Percentiles rank a stretch among this genome's conserved stretches.
Conservation (phyloP, 2,113 vertebrate species). For the Sorex araneus region DNA sequence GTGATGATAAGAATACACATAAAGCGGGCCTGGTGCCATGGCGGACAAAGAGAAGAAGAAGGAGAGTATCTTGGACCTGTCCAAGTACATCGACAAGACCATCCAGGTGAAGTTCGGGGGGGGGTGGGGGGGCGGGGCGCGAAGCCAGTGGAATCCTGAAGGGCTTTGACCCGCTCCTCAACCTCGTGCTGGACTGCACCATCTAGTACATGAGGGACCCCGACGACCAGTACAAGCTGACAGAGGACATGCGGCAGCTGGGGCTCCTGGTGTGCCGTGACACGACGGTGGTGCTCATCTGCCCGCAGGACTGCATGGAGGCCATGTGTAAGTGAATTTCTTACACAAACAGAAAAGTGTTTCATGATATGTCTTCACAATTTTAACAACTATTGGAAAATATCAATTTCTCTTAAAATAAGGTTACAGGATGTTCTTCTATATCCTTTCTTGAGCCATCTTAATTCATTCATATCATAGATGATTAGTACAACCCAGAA, state of each 20-base stretch:
- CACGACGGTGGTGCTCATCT: constrained; percentile 98
- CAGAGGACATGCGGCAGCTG: constrained; percentile 98
- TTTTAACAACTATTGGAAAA: neutral
- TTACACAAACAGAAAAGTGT: neutral
- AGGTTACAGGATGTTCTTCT: neutral
- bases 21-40: constrained; percentile 53
- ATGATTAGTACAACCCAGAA: neutral
- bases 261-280: constrained; percentile 98
- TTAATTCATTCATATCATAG: neutral
- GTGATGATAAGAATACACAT: constrained; percentile 31
- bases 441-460: neutral
- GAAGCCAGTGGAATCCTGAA: constrained; percentile 98
- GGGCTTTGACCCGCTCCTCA: constrained; percentile 97
- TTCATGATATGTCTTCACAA: neutral
- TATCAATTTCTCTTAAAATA: neutral
- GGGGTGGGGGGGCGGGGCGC: too few species aligned
- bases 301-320: constrained; percentile 99
- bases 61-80: too few species aligned
- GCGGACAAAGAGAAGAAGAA: too few species aligned
- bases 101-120: too few species aligned
- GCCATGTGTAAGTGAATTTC: constrained; percentile 91
- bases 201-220: constrained; percentile 99
- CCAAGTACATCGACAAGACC: too few species aligned
- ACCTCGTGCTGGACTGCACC: constrained; percentile 97
- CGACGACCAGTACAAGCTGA: constrained; percentile 98